phyloP scores from a whole-genome alignment of 2,888 invertebrate species.

The Tridacna crocea region DNA sequence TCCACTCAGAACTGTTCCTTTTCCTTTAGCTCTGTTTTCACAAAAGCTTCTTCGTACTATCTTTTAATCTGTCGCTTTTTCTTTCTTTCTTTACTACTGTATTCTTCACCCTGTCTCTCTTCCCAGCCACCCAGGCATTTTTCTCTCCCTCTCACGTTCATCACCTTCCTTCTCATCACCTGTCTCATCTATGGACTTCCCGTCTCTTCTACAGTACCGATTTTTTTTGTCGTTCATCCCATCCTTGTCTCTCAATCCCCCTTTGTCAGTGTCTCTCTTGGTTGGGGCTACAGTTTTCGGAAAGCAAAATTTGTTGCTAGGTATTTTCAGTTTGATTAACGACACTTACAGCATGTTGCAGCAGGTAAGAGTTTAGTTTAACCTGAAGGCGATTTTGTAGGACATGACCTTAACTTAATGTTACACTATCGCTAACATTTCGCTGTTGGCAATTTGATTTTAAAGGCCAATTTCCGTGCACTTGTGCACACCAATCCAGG shows the following conservation, averaged over 20 bases:
- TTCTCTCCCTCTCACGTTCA: neutral
- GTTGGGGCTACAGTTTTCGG: too few relatives aligned
- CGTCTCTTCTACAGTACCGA: neutral
- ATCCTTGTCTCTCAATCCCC: neutral
- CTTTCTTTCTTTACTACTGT: neutral
- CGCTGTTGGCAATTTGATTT: too few relatives aligned
- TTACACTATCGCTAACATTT: too few relatives aligned
- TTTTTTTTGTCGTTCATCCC: neutral
- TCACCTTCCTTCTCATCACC: neutral
- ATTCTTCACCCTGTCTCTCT: neutral
- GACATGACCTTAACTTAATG: too few relatives aligned
- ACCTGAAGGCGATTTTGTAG: too few relatives aligned
- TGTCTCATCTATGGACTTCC: neutral
- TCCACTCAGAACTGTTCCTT: neutral
- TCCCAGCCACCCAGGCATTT: neutral
- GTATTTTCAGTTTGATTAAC: too few relatives aligned
- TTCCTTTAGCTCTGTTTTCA: neutral
- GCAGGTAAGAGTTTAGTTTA: too few relatives aligned
- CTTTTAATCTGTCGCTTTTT: neutral
- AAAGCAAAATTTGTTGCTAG: too few relatives aligned
- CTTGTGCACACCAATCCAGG: too few relatives aligned
- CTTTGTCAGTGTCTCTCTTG: neutral
- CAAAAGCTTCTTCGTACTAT: neutral
- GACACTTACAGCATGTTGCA: too few relatives aligned
- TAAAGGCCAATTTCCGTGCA: too few relatives aligned